A percentile compares a stretch with the other conserved stretches of the same genome.
These are phyloP conservation scores for Clitarchus hookeri DNA, from an alignment of 2,888 invertebrate species.

Conservation along the genomic window DNA sequence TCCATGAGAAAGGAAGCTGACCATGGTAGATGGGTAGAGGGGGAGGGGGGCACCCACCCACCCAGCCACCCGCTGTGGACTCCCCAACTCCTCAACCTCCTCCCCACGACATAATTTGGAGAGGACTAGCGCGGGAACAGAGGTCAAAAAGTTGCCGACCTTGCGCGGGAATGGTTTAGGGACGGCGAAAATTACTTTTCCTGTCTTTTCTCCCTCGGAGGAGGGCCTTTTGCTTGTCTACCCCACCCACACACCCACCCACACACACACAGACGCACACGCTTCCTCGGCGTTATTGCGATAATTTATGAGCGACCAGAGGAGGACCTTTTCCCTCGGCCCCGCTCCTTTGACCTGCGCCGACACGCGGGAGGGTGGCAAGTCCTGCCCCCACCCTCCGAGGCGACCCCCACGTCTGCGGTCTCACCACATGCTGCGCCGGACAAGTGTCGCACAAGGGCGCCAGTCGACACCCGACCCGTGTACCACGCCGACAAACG, in stretches of 20 bases:
- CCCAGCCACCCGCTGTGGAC: not conserved
- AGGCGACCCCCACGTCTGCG: no score
- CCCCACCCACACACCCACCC: not conserved
- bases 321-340: not conserved
- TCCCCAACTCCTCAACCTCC: not conserved
- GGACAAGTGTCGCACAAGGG: no score
- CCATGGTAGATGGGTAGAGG: not conserved
- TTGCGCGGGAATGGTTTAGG: not conserved
- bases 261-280: no score
- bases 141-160: conserved; percentile 14
- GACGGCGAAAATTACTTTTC: not conserved
- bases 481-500: no score
- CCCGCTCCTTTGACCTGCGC: not conserved
- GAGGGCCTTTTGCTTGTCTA: not conserved
- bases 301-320: not conserved
- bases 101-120: not conserved
- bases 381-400: no score
- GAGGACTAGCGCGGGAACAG: not conserved
- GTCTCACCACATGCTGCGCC: no score
- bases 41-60: no score
- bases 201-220: conserved; percentile 9
- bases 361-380: not conserved
- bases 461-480: no score
- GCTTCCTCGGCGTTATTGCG: not conserved
- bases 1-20: conserved; percentile 19